phyloP scores from a whole-genome alignment of 2,797 vertebrate genomes.

The Sternarchorhynchus goeldii region DNA sequence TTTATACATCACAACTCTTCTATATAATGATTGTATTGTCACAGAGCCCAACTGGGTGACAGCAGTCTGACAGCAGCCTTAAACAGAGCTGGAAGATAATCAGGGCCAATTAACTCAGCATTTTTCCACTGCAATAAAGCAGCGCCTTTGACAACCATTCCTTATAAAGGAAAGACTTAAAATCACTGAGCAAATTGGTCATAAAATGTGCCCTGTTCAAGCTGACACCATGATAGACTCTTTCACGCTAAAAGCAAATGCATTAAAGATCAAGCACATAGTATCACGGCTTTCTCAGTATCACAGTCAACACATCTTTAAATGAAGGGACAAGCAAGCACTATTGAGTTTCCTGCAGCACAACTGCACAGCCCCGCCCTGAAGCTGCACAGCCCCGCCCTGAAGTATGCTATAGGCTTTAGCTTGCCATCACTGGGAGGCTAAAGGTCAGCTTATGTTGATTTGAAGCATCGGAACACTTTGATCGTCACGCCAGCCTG shows the following conservation, averaged over 20 bases:
- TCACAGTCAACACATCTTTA: neutral
- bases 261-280: neutral
- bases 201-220: neutral
- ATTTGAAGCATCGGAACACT: conserved; percentile 20
- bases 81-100: conserved; percentile 22
- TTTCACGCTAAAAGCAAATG: too few species aligned
- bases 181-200: neutral
- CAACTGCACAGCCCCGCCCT: too few species aligned
- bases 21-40: conserved; percentile 35
- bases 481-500: conserved; percentile 31
- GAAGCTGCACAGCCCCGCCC: neutral
- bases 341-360: neutral
- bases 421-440: conserved; percentile 30
- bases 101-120: conserved; percentile 32
- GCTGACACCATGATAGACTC: neutral
- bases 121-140: conserved; percentile 1
- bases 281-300: neutral
- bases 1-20: neutral
- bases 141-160: neutral
- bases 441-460: conserved; percentile 42
- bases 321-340: neutral
- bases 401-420: conserved; percentile 19
- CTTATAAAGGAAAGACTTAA: neutral
- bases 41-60: conserved; percentile 12
- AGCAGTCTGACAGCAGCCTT: conserved; percentile 5